Evolutionary conservation across 2,113 vertebrate genomes (phyloP).

Genomic region (Mirza zaza): DNA sequence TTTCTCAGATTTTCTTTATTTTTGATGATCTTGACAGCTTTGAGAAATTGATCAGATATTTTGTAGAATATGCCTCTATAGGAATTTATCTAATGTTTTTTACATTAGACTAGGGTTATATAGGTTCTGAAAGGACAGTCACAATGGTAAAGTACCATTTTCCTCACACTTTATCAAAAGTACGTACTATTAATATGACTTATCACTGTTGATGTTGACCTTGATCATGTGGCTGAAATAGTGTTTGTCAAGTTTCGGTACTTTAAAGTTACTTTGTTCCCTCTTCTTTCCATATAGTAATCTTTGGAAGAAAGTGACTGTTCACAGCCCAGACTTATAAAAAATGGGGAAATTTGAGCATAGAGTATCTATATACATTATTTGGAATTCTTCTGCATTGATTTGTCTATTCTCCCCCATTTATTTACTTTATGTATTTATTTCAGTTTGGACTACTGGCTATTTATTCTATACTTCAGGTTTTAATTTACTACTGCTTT

Average conservation of each 20-base stretch:
- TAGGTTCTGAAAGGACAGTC: not conserved
- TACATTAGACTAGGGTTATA: not conserved
- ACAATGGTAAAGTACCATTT: not conserved
- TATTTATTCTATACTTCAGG: not conserved
- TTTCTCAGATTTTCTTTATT: not conserved
- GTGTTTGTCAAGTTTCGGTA: not conserved
- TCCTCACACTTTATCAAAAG: not conserved
- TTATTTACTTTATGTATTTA: not conserved
- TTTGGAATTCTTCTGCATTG: not conserved
- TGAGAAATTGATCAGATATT: not conserved
- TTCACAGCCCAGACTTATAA: not conserved
- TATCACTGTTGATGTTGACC: not conserved
- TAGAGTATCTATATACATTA: not conserved
- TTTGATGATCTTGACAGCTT: not conserved
- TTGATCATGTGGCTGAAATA: not conserved
- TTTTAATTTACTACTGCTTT: slow-evolving; percentile 12
- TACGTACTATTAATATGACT: not conserved
- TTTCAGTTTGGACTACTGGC: not conserved
- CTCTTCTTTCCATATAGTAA: not conserved
- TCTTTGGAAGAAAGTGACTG: not conserved
- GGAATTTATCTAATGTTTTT: not conserved
- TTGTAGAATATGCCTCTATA: not conserved
- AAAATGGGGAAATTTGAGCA: not conserved
- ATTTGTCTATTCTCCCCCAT: not conserved
- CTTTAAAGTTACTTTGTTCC: not conserved